Evolutionary conservation across 2,797 vertebrate genomes (phyloP).

Genomic region (Hippoglossus hippoglossus): DNA sequence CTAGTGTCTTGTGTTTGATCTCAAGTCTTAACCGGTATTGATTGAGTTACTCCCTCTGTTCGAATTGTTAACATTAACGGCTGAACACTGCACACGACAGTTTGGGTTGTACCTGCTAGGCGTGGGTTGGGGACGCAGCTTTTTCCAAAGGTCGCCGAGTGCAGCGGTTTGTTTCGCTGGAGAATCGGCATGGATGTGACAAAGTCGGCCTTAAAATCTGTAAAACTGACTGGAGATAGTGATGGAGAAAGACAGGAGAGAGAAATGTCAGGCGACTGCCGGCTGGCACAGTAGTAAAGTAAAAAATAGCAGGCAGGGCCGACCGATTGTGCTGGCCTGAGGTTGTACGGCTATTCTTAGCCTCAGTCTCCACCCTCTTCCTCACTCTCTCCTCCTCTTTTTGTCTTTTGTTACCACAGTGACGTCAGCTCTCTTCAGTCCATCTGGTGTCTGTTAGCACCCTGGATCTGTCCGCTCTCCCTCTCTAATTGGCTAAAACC

Average conservation of each 20-base stretch:
- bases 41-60: constrained; percentile 25
- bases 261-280: constrained; percentile 46
- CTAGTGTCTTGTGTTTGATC: constrained; percentile 40
- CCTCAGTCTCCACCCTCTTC: constrained; percentile 65
- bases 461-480: constrained; percentile 44
- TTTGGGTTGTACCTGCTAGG: constrained; percentile 1
- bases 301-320: constrained; percentile 68
- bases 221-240: constrained; percentile 6
- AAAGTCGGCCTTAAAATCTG: neutral
- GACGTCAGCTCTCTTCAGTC: constrained; percentile 58
- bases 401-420: constrained; percentile 57
- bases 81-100: neutral
- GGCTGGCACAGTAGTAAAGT: constrained; percentile 70
- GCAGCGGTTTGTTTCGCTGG: neutral
- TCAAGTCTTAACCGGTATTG: constrained; percentile 28
- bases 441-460: constrained; percentile 64
- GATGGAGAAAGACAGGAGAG: constrained; percentile 31
- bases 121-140: neutral
- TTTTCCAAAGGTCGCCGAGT: constrained; percentile 9
- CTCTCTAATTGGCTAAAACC: constrained; percentile 54
- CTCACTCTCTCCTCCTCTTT: constrained; percentile 35
- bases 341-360: constrained; percentile 76
- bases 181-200: no score
- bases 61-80: constrained; percentile 21
- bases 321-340: constrained; percentile 63